Evolutionary conservation across 1,140 invertebrate genomes (phyloP).

Genomic region (Drosophila saltans): DNA sequence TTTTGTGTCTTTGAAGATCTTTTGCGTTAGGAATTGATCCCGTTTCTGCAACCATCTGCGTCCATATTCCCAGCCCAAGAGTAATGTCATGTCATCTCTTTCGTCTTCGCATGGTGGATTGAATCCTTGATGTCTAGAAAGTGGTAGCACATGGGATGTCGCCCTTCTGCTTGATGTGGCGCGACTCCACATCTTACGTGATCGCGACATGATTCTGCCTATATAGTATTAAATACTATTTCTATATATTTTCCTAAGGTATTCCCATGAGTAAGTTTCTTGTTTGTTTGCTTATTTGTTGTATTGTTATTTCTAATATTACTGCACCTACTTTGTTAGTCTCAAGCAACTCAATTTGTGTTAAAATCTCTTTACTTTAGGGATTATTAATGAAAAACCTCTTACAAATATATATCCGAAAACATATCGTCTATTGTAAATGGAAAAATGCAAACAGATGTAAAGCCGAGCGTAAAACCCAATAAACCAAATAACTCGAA

Average conservation of each 20-base stretch:
- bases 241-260: not conserved
- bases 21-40: slow-evolving; percentile 21
- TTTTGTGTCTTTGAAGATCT: slow-evolving; percentile 13
- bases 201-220: not conserved
- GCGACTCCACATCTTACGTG: not conserved
- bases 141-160: not conserved
- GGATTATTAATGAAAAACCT: slow-evolving; percentile 32
- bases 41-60: slow-evolving; percentile 37
- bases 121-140: not conserved
- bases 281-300: not conserved
- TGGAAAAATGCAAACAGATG: slow-evolving; percentile 72
- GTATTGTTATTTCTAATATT: not conserved
- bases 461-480: slow-evolving; percentile 73
- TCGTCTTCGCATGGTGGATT: slow-evolving; percentile 24
- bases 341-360: no score
- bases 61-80: slow-evolving; percentile 46
- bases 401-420: slow-evolving; percentile 20
- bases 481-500: slow-evolving; percentile 57
- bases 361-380: not conserved
- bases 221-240: not conserved
- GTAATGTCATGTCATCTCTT: slow-evolving; percentile 17
- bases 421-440: slow-evolving; percentile 67
- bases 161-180: not conserved
- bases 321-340: not conserved
- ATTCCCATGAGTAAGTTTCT: not conserved